Conservation (phyloP, 37 sponge, comb jelly and placozoan species). For the Lycopodina hypogea region DNA sequence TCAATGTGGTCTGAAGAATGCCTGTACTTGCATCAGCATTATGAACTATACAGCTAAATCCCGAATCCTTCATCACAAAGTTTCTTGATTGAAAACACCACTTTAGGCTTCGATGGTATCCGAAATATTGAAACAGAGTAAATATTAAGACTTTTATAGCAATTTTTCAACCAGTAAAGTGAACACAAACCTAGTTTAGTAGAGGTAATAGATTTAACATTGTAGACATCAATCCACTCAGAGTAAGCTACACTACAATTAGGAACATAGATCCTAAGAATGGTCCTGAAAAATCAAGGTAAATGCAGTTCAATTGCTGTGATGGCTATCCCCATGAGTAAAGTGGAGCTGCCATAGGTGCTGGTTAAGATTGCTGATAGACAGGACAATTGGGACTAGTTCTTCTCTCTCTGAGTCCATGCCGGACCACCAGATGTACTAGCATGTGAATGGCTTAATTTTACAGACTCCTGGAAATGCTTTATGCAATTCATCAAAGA, state of each 20-base stretch:
- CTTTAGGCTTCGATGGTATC: too few relatives aligned
- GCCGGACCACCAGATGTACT: constrained; percentile 47
- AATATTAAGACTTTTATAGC: too few relatives aligned
- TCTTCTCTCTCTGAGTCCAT: constrained; percentile 46
- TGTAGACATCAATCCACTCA: constrained; percentile 53
- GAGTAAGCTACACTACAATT: constrained; percentile 46
- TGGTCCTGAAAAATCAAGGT: constrained; percentile 54
- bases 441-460: constrained; percentile 38
- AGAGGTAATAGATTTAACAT: constrained; percentile 9
- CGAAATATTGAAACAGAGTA: too few relatives aligned
- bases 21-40: too few relatives aligned
- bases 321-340: constrained; percentile 54
- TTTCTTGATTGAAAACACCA: too few relatives aligned
- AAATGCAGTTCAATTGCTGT: constrained; percentile 40
- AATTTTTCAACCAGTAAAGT: too few relatives aligned
- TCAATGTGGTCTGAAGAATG: too few relatives aligned
- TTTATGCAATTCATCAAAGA: constrained; percentile 3
- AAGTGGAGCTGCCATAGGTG: constrained; percentile 25
- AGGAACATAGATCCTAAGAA: constrained; percentile 45
- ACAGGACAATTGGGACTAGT: constrained; percentile 12
- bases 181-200: too few relatives aligned
- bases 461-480: constrained; percentile 6
- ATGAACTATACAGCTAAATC: too few relatives aligned
- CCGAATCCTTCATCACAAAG: too few relatives aligned
- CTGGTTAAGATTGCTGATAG: constrained; percentile 3